Conservation (phyloP, 2,113 vertebrate species). For the Rhea americana region DNA sequence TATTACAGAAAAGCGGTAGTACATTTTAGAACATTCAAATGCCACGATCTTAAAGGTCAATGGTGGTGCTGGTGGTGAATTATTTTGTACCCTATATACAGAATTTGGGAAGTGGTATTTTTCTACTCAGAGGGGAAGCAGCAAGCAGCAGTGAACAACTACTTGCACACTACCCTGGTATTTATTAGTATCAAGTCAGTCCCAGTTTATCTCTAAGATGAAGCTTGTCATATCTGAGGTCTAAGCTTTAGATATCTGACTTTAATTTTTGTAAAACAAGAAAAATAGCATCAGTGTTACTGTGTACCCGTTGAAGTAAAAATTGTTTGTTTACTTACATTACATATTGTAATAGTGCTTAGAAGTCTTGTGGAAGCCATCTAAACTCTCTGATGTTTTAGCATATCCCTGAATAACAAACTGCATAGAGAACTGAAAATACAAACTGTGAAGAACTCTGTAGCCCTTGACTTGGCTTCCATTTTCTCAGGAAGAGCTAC, state of each 20-base stretch:
- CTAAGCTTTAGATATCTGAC: neutral
- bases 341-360: neutral
- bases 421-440: neutral
- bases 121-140: neutral
- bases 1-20: neutral
- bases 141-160: neutral
- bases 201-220: neutral
- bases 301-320: neutral
- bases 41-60: neutral
- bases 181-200: neutral
- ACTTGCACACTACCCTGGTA: neutral
- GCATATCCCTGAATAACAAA: neutral
- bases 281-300: neutral
- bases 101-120: neutral
- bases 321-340: neutral
- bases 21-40: neutral
- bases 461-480: neutral
- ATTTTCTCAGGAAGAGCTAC: neutral
- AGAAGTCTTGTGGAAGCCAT: neutral
- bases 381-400: neutral
- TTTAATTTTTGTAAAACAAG: neutral
- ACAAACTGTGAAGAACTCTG: neutral
- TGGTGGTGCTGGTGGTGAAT: neutral
- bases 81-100: neutral
- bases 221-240: neutral